Evolutionary conservation across 1,140 invertebrate species (phyloP).

Genomic region (Lineus longissimus): DNA sequence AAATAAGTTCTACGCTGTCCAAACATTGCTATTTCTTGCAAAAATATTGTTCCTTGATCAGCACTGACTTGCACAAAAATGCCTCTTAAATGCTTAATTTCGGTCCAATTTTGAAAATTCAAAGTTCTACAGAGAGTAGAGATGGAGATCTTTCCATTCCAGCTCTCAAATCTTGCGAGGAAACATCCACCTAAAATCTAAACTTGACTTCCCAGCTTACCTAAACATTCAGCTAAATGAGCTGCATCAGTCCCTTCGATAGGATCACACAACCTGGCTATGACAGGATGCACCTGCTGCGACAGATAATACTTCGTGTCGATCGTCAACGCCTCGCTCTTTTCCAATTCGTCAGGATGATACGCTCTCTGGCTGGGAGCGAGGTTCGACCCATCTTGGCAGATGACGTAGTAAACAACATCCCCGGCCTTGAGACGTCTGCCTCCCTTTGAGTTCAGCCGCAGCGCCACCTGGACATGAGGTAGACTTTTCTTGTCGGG

Average conservation of each 20-base stretch:
- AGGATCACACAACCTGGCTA: slow-evolving; percentile 89
- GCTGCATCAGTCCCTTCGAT: slow-evolving; percentile 90
- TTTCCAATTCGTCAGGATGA: slow-evolving; percentile 82
- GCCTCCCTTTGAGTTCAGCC: slow-evolving; percentile 67
- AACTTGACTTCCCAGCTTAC: slow-evolving; percentile 54
- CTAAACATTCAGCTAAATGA: slow-evolving; percentile 84
- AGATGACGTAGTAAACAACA: slow-evolving; percentile 93
- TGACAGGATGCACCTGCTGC: slow-evolving; percentile 80
- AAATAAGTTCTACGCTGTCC: too few relatives aligned
- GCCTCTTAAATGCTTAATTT: too few relatives aligned
- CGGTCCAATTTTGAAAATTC: too few relatives aligned
- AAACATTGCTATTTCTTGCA: too few relatives aligned
- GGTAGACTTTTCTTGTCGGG: slow-evolving; percentile 77
- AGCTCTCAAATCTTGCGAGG: too few relatives aligned
- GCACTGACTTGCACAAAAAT: too few relatives aligned
- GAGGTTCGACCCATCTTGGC: slow-evolving; percentile 63
- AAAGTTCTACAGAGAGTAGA: too few relatives aligned
- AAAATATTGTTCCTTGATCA: too few relatives aligned
- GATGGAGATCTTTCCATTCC: too few relatives aligned
- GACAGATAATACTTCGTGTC: slow-evolving; percentile 57
- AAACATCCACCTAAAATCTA: too few relatives aligned
- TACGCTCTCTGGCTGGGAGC: slow-evolving; percentile 88
- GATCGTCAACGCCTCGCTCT: slow-evolving; percentile 60
- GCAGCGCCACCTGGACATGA: slow-evolving; percentile 88
- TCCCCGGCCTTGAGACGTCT: slow-evolving; percentile 87